phyloP scores from a whole-genome alignment of 2,888 invertebrate genomes.

The Oegoconia quadripuncta region DNA sequence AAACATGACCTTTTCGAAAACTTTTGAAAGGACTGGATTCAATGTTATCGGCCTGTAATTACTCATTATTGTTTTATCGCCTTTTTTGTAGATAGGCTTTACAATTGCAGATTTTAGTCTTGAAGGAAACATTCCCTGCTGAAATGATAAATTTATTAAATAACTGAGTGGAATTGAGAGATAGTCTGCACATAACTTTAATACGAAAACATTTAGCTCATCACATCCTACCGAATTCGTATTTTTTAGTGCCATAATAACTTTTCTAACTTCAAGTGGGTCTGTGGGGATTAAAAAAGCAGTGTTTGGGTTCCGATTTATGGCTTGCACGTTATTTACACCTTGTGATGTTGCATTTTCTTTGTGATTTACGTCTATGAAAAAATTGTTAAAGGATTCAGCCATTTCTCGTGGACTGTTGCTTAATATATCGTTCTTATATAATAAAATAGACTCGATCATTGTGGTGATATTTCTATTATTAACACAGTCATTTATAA shows the following conservation, averaged over 20 bases:
- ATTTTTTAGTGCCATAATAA: conserved; percentile 6
- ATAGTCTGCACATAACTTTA: conserved; percentile 8
- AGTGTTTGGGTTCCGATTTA: background rate
- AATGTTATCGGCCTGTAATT: background rate
- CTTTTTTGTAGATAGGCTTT: background rate
- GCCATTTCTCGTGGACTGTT: background rate
- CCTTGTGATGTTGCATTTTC: no score
- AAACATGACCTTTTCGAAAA: background rate
- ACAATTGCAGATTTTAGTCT: background rate
- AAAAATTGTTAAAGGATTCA: conserved; percentile 1
- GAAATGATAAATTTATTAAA: conserved; percentile 10
- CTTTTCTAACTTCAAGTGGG: conserved; percentile 3
- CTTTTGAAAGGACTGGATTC: background rate
- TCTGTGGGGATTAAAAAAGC: conserved; percentile 1
- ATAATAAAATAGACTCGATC: background rate
- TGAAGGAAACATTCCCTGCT: conserved; percentile 2
- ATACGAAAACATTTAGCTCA: conserved; percentile 3
- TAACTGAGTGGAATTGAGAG: conserved; percentile 1
- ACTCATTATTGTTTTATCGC: background rate
- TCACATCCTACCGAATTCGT: conserved; percentile 9
- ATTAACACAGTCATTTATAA: background rate
- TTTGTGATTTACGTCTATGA: background rate
- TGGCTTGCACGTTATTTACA: no score
- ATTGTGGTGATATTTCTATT: background rate
- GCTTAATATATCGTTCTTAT: background rate